phyloP scores from a whole-genome alignment of 2,888 invertebrate genomes.

The Steinernema scapterisci region DNA sequence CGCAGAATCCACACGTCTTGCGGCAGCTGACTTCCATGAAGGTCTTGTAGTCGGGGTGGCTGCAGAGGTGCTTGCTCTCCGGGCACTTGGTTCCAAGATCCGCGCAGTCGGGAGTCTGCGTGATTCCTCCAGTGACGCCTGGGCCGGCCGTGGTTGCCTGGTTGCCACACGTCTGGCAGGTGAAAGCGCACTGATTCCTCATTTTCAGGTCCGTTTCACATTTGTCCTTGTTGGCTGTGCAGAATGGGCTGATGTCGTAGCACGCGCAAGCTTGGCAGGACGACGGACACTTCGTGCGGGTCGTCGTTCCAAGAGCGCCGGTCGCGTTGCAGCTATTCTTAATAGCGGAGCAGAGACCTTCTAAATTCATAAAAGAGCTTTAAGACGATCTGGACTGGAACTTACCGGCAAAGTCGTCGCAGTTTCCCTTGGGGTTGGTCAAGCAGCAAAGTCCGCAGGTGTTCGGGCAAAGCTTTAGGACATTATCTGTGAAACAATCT shows the following conservation, averaged over 20 bases:
- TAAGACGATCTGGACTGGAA: background rate
- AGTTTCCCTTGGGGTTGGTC: background rate
- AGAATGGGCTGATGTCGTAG: background rate
- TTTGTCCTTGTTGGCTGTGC: background rate
- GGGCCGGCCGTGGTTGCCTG: background rate
- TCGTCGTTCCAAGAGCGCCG: background rate
- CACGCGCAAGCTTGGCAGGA: background rate
- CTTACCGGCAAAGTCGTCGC: background rate
- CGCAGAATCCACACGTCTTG: background rate
- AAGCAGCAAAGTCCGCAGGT: background rate
- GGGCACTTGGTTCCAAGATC: background rate
- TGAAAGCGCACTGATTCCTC: background rate
- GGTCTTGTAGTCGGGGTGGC: background rate
- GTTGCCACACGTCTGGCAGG: background rate
- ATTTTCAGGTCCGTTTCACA: background rate
- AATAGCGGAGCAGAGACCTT: background rate
- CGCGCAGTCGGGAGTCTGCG: background rate
- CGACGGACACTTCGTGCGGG: background rate
- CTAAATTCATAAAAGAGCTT: background rate
- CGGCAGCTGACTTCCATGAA: background rate
- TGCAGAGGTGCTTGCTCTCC: constrained; percentile 3
- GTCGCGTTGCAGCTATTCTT: background rate
- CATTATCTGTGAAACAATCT: no score
- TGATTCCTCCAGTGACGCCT: background rate
- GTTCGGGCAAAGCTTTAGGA: background rate